These are phyloP conservation scores for Carcina quercana DNA, from an alignment of 2,888 invertebrate genomes.

Conservation along the genomic window DNA sequence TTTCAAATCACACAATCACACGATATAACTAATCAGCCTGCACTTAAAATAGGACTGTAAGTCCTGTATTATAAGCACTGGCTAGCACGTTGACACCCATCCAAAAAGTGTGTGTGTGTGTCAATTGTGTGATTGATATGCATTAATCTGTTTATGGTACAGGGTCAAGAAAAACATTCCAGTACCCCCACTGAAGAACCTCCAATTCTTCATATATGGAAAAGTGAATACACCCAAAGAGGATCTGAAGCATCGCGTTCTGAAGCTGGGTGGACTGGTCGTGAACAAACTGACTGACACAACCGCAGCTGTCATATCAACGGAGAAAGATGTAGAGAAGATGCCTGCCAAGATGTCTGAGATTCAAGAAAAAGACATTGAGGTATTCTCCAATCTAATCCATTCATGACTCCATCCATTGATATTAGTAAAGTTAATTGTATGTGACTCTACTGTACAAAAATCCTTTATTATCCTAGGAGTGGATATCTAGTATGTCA, in stretches of 20 bases:
- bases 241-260: slow-evolving; percentile 79
- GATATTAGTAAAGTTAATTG: no score
- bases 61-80: no score
- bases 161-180: slow-evolving; percentile 79
- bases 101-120: no score
- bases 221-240: slow-evolving; percentile 72
- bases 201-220: slow-evolving; percentile 83
- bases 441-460: no score
- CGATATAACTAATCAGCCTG: no score
- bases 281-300: slow-evolving; percentile 76
- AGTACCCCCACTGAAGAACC: slow-evolving; percentile 82
- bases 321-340: slow-evolving; percentile 78
- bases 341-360: slow-evolving; percentile 78
- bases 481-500: no score
- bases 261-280: slow-evolving; percentile 84
- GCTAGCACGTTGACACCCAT: no score
- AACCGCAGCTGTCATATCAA: slow-evolving; percentile 85
- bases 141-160: no score
- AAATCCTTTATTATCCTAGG: no score
- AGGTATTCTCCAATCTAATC: slow-evolving; percentile 42
- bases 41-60: no score
- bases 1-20: no score
- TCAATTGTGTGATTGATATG: no score
- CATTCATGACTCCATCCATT: slow-evolving; percentile 2
- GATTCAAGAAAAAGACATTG: slow-evolving; percentile 80